These are phyloP conservation scores for Diachasma alloeum DNA, from an alignment of 1,140 invertebrate genomes.

Conservation along the genomic window DNA sequence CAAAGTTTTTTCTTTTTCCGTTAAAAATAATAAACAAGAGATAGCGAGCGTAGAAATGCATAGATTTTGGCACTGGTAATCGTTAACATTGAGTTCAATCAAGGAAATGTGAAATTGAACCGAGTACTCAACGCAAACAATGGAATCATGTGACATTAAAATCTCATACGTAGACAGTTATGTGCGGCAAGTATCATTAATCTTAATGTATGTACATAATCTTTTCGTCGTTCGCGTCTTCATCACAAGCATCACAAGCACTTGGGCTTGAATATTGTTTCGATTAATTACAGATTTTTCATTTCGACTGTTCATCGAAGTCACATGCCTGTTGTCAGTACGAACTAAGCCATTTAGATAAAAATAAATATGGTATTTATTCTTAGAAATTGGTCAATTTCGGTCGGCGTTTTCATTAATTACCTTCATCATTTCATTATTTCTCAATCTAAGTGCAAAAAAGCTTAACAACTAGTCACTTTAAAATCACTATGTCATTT, in stretches of 20 bases:
- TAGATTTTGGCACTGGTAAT: neutral
- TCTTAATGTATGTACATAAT: neutral
- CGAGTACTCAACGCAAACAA: neutral
- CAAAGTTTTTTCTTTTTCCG: neutral
- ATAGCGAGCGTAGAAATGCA: neutral
- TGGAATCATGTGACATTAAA: neutral
- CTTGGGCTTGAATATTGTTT: neutral
- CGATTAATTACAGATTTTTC: neutral
- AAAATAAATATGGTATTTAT: conserved; percentile 9
- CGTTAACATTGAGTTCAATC: neutral
- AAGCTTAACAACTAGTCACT: neutral
- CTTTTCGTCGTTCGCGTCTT: neutral
- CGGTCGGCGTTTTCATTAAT: neutral
- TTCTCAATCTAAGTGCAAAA: neutral
- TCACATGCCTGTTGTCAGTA: neutral
- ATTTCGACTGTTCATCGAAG: neutral
- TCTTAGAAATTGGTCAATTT: conserved; percentile 9
- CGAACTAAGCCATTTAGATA: neutral
- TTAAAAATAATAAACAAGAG: neutral
- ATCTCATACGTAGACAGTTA: neutral
- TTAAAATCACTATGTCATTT: neutral
- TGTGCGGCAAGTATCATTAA: neutral
- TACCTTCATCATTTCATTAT: neutral
- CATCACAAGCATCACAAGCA: neutral
- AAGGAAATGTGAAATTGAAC: neutral